A percentile compares a stretch with the other conserved stretches of the same genome.
These are phyloP conservation scores for Agapostemon virescens DNA, from an alignment of 2,888 invertebrate species.

Conservation along the genomic window DNA sequence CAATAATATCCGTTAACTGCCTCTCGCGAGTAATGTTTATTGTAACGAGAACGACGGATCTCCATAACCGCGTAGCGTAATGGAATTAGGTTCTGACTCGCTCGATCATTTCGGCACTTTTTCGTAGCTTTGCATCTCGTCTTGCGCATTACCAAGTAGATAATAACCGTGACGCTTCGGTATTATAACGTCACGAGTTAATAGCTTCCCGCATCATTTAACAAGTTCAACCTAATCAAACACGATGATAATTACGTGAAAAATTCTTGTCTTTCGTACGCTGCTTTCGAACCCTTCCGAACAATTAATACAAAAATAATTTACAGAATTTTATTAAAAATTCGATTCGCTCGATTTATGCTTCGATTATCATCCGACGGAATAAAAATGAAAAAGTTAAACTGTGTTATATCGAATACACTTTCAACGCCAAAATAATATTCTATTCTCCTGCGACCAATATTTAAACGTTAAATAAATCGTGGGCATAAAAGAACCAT, in stretches of 20 bases:
- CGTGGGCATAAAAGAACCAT: neutral
- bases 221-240: constrained; percentile 56
- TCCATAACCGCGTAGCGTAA: constrained; percentile 69
- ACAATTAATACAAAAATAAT: too few relatives aligned
- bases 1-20: constrained; percentile 70
- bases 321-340: too few relatives aligned
- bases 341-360: neutral
- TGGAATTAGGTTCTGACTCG: constrained; percentile 68
- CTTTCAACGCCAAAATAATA: too few relatives aligned
- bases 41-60: constrained; percentile 71
- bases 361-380: too few relatives aligned
- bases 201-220: constrained; percentile 58
- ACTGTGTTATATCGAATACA: neutral
- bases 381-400: neutral
- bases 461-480: too few relatives aligned
- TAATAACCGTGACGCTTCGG: constrained; percentile 63
- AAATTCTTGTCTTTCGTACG: neutral
- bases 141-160: constrained; percentile 45
- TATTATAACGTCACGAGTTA: constrained; percentile 59
- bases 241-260: constrained; percentile 30
- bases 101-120: constrained; percentile 46
- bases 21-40: constrained; percentile 56
- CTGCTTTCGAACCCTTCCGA: too few relatives aligned
- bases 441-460: too few relatives aligned
- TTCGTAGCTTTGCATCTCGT: constrained; percentile 32